Conservation (phyloP, 2,888 invertebrate species). For the Lottia gigantea region DNA sequence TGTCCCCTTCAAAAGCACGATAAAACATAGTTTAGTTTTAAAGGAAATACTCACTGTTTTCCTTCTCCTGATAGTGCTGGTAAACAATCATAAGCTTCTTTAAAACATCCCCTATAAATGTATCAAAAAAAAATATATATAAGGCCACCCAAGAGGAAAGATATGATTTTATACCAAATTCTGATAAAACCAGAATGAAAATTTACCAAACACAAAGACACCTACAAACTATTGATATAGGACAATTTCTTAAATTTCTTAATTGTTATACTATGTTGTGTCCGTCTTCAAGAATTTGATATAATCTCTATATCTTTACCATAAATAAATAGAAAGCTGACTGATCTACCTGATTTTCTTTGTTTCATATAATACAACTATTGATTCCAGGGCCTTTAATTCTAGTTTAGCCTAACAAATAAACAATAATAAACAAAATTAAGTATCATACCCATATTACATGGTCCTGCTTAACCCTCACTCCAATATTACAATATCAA, state of each 20-base stretch:
- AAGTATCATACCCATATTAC: no score
- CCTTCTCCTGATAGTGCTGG: constrained; percentile 57
- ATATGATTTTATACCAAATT: no score
- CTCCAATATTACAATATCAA: background rate
- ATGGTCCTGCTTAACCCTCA: background rate
- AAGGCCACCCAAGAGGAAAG: no score
- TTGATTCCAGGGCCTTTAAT: constrained; percentile 77
- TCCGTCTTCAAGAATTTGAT: background rate
- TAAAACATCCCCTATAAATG: constrained; percentile 71
- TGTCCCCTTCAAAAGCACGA: background rate
- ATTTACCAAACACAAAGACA: no score
- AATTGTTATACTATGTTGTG: no score
- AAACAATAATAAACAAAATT: background rate
- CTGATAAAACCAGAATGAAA: no score
- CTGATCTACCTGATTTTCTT: constrained; percentile 75
- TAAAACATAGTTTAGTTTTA: constrained; percentile 9
- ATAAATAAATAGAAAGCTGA: background rate
- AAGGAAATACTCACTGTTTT: constrained; percentile 52
- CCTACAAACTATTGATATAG: no score
- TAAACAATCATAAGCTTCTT: constrained; percentile 75
- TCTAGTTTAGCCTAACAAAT: constrained; percentile 82
- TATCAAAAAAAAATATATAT: no score
- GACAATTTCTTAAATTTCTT: no score
- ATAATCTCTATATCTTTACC: no score
- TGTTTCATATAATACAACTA: constrained; percentile 76